Conservation (phyloP, 1,140 invertebrate species). For the Tenebrio molitor region DNA sequence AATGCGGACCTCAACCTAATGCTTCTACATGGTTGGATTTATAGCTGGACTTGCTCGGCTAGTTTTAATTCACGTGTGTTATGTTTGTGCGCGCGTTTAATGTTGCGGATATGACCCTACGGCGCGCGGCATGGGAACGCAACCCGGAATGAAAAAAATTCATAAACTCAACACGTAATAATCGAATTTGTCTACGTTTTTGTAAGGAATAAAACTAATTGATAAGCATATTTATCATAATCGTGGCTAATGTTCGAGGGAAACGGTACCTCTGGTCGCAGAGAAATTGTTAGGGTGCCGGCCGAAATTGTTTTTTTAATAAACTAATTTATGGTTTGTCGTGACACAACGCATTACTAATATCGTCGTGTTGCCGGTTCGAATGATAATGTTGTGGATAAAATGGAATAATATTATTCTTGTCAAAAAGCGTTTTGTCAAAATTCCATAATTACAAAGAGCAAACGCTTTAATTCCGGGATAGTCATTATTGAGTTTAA, state of each 20-base stretch:
- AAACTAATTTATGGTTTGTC: conserved; percentile 39
- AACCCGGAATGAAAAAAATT: neutral
- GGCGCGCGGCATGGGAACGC: neutral
- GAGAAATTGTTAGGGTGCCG: conserved; percentile 7
- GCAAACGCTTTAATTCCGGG: conserved; percentile 36
- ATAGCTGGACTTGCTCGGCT: conserved; percentile 23
- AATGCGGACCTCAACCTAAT: conserved; percentile 42
- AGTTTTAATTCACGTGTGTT: conserved; percentile 22
- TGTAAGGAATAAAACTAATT: conserved; percentile 4
- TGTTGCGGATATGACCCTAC: neutral
- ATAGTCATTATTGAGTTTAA: conserved; percentile 33
- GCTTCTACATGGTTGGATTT: conserved; percentile 42
- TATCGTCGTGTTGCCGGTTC: conserved; percentile 18
- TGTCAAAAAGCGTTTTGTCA: conserved; percentile 32
- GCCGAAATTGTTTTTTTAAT: conserved; percentile 30
- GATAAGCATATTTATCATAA: conserved; percentile 37
- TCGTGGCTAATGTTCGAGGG: conserved; percentile 7
- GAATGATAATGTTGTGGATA: conserved; percentile 19
- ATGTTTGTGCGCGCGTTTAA: neutral
- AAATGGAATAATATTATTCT: conserved; percentile 32
- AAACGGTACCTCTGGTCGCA: neutral
- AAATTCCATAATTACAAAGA: conserved; percentile 36
- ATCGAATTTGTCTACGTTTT: conserved; percentile 21
- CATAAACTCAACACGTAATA: conserved; percentile 14
- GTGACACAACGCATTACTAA: conserved; percentile 31